phyloP scores from a whole-genome alignment of 2,888 invertebrate genomes.

The Synanthedon myopaeformis region DNA sequence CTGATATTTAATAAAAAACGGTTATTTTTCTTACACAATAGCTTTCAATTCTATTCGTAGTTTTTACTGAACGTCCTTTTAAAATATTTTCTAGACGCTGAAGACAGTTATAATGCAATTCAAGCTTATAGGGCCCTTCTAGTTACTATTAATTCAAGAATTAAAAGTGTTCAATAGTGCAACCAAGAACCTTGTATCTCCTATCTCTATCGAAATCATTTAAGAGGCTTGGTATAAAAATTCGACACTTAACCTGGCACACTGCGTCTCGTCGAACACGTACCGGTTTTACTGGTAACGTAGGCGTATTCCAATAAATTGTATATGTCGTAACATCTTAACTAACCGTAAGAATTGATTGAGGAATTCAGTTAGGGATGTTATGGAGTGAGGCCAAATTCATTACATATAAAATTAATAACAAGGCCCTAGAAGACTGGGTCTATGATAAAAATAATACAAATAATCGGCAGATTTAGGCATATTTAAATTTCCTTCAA shows the following conservation, averaged over 20 bases:
- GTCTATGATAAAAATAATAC: too few relatives aligned
- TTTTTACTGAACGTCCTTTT: too few relatives aligned
- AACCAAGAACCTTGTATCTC: constrained; percentile 29
- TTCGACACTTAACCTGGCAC: constrained; percentile 27
- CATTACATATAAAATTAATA: neutral
- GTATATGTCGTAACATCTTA: constrained; percentile 4
- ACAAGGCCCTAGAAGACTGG: too few relatives aligned
- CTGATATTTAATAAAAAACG: too few relatives aligned
- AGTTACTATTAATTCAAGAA: constrained; percentile 20
- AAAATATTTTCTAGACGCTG: too few relatives aligned
- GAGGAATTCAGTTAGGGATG: constrained; percentile 6
- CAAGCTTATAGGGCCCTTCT: constrained; percentile 16
- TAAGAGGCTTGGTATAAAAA: constrained; percentile 37
- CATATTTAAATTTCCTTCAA: too few relatives aligned
- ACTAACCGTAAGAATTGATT: constrained; percentile 1
- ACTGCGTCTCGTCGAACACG: constrained; percentile 10
- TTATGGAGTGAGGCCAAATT: neutral
- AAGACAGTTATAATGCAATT: constrained; percentile 7
- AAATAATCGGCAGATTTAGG: too few relatives aligned
- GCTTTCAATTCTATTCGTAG: too few relatives aligned
- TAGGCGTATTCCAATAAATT: constrained; percentile 12
- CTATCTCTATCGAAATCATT: constrained; percentile 32
- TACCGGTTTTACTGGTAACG: constrained; percentile 24
- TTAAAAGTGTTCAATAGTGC: constrained; percentile 23
- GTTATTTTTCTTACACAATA: too few relatives aligned